Evolutionary conservation across 2,113 vertebrate species (phyloP).

Genomic region (Lamprologus lemairii): DNA sequence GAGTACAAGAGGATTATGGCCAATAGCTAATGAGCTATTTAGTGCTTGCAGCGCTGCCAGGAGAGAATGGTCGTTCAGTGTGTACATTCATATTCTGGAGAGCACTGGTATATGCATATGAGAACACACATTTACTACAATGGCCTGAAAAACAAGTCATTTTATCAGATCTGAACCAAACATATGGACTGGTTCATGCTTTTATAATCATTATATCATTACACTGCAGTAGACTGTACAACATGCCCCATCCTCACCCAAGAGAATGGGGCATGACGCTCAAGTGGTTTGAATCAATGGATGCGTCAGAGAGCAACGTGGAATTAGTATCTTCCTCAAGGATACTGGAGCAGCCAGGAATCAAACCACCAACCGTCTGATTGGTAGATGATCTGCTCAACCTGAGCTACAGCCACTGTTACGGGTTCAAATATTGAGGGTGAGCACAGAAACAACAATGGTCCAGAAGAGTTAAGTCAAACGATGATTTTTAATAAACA

Average conservation of each 20-base stretch:
- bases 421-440: not conserved
- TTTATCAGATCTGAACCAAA: not conserved
- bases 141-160: not conserved
- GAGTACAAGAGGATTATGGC: constrained; percentile 41
- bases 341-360: rapidly evolving
- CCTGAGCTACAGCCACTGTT: not conserved
- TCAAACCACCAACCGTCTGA: not conserved
- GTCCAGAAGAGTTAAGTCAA: not conserved
- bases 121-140: not conserved
- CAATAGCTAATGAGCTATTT: constrained; percentile 59
- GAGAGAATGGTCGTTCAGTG: constrained; percentile 1
- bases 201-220: not conserved
- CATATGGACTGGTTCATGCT: not conserved
- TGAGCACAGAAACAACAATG: not conserved
- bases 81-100: not conserved
- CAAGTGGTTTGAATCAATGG: not conserved
- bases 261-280: not conserved
- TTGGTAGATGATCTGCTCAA: not conserved
- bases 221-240: not conserved
- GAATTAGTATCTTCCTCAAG: not conserved
- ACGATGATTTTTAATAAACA: not conserved
- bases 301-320: not conserved
- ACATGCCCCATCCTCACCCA: not conserved
- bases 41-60: constrained; percentile 10
- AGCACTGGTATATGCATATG: not conserved